Conservation (phyloP, 2,113 vertebrate species). For the Oplegnathus fasciatus region DNA sequence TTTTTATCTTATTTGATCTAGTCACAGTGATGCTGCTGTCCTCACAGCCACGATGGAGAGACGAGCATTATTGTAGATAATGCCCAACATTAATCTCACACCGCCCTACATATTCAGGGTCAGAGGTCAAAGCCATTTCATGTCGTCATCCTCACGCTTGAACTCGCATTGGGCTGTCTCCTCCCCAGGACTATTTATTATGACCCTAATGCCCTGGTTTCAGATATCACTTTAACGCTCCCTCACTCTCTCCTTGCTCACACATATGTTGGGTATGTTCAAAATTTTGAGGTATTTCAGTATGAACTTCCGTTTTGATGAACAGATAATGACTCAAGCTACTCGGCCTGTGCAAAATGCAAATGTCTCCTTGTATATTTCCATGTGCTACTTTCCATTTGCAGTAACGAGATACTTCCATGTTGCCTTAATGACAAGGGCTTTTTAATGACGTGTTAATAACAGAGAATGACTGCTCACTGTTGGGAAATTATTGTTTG, state of each 20-base stretch:
- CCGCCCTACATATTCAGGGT: constrained; percentile 68
- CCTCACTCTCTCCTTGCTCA: constrained; percentile 13
- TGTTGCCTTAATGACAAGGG: constrained; percentile 44
- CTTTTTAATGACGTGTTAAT: constrained; percentile 50
- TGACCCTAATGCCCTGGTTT: constrained; percentile 54
- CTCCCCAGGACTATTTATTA: constrained; percentile 59
- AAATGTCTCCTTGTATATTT: constrained; percentile 32
- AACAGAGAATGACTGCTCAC: constrained; percentile 43
- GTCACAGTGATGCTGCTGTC: constrained; percentile 38
- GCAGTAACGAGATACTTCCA: constrained; percentile 20
- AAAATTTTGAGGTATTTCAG: constrained; percentile 3
- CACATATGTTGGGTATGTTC: not conserved
- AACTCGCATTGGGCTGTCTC: constrained; percentile 39
- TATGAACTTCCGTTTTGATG: constrained; percentile 21
- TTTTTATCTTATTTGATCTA: constrained; percentile 30
- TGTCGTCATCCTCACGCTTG: constrained; percentile 49
- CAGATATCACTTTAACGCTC: constrained; percentile 49
- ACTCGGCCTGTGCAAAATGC: constrained; percentile 4
- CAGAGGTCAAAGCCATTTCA: constrained; percentile 70
- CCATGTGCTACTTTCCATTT: constrained; percentile 14
- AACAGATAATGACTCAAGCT: constrained; percentile 11
- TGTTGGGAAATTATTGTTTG: constrained; percentile 41
- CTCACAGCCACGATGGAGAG: constrained; percentile 35
- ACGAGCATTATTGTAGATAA: constrained; percentile 67
- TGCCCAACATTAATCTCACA: constrained; percentile 74